These are phyloP conservation scores for Selenia dentaria DNA, from an alignment of 2,888 invertebrate genomes.

Conservation along the genomic window DNA sequence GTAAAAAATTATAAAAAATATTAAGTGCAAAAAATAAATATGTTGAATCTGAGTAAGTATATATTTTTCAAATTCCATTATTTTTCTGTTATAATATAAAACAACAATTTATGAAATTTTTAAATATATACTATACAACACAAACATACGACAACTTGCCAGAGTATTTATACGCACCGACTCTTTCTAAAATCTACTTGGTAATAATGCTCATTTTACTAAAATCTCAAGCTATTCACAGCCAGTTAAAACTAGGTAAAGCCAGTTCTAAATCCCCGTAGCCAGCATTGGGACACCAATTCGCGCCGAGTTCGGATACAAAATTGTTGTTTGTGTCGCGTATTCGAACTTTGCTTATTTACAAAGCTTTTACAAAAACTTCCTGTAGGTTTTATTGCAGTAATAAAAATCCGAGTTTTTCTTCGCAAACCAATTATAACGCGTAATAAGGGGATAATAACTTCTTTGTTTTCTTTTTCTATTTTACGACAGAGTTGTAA, in stretches of 20 bases:
- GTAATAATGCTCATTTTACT: no score
- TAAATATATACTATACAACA: no score
- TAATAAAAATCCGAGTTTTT: slow-evolving; percentile 32
- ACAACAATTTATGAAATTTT: no score
- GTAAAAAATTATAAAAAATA: no score
- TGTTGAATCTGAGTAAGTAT: no score
- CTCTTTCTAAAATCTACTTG: no score
- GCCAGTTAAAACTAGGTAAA: neutral
- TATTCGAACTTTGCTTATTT: slow-evolving; percentile 45
- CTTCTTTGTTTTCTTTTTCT: slow-evolving; percentile 14
- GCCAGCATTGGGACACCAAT: slow-evolving; percentile 18
- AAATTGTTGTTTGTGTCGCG: slow-evolving; percentile 32
- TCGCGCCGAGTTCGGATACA: slow-evolving; percentile 21
- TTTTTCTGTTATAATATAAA: no score
- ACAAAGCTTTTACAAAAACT: slow-evolving; percentile 41
- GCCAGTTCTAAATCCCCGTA: neutral
- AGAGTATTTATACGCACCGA: no score
- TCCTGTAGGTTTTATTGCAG: slow-evolving; percentile 30
- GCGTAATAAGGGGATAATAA: slow-evolving; percentile 16
- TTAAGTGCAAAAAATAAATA: no score
- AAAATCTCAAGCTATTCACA: no score
- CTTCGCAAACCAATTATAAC: slow-evolving; percentile 33
- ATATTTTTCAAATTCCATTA: no score
- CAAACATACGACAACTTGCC: no score
- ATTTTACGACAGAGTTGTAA: slow-evolving; percentile 1